Conservation (phyloP, 1,140 invertebrate genomes). For the Polypedilum vanderplanki region DNA sequence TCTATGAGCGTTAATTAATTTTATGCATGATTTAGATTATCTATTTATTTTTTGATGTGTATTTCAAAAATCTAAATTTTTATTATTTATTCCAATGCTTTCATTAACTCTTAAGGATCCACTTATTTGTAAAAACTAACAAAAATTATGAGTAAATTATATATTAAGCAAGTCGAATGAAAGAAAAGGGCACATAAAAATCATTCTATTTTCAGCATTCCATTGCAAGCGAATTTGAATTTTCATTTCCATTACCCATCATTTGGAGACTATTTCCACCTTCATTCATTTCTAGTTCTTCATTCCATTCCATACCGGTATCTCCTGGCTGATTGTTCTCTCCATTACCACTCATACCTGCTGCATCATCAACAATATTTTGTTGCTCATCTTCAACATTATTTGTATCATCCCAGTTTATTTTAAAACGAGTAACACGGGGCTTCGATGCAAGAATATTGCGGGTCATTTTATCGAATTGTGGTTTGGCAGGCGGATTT, state of each 20-base stretch:
- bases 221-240: constrained; percentile 44
- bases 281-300: background rate
- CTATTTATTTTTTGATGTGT: too few species aligned
- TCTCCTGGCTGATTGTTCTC: constrained; percentile 32
- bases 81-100: too few species aligned
- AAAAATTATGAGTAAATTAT: too few species aligned
- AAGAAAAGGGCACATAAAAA: too few species aligned
- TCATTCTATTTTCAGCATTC: too few species aligned
- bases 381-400: constrained; percentile 28
- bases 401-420: constrained; percentile 84
- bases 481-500: constrained; percentile 85
- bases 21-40: too few species aligned
- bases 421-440: constrained; percentile 93
- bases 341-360: background rate
- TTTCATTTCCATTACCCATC: constrained; percentile 42
- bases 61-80: too few species aligned
- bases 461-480: constrained; percentile 89
- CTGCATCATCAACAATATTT: background rate
- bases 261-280: constrained; percentile 40
- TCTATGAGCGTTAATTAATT: too few species aligned
- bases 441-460: constrained; percentile 93
- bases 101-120: too few species aligned
- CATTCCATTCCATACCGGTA: constrained; percentile 21
- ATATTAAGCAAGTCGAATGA: too few species aligned
- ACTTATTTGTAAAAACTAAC: too few species aligned